Base-by-base conservation (phyloP, 2,113 vertebrate species). In the Tricholaema leucomelas region DNA sequence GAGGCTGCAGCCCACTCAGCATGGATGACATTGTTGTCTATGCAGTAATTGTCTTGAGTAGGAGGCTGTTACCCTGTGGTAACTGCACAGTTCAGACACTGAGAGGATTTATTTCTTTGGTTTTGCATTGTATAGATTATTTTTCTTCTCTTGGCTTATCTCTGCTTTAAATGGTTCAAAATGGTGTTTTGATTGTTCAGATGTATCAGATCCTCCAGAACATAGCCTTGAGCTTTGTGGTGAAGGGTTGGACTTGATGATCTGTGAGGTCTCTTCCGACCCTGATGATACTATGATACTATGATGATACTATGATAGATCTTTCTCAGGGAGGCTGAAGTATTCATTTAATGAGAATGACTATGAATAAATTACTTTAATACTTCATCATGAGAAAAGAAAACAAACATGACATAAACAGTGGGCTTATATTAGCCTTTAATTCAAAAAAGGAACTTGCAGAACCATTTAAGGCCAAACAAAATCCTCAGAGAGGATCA, bases 181-280 rank as follows among this genome's bases (percentile, higher is more conserved):
- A 92, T 94, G 94, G 77, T 81, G 93, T 96, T 96, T 96, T 96
- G 96, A 94, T 94, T 90, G 82, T 85, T 35, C 27, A 88, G 94
- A 72, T 90, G 74, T 31, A 66, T 88, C 75, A 92, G 90, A 87
- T 91, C 52, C 36, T 88, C 59, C 91, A 93, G 81, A 97, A 83
- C n/a, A n/a, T n/a, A n/a, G n/a, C n/a, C n/a, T n/a, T n/a, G n/a
- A n/a, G n/a, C n/a, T n/a, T n/a, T n/a, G n/a, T n/a, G n/a, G n/a
- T n/a, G n/a, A n/a, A n/a, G n/a, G n/a, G n/a, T n/a, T n/a, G n/a
- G n/a, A n/a, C n/a, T n/a, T n/a, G n/a, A n/a, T n/a, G n/a, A n/a
- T n/a, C n/a, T n/a, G n/a, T n/a, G n/a, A n/a, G n/a, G n/a, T n/a
- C n/a, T n/a, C n/a, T n/a, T n/a, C n/a, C n/a, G n/a, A n/a, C n/a